Base-by-base conservation (phyloP, 2,888 invertebrate genomes). In the Griposia aprilina region DNA sequence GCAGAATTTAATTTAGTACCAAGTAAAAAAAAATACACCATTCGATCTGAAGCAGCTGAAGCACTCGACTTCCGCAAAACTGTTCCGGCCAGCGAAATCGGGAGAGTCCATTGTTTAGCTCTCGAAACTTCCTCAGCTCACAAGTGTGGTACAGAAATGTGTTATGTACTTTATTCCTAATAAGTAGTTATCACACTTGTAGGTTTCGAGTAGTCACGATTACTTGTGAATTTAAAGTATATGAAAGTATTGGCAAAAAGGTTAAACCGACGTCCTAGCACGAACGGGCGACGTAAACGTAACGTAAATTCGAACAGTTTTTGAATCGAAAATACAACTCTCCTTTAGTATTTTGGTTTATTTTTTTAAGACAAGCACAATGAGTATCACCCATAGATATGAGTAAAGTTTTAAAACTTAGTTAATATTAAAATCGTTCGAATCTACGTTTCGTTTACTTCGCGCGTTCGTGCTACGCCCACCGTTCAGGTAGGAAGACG, bases 31-130 rank as follows among this genome's bases (percentile, higher is more conserved):
- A 77, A 70, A 41, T 41, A 36, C 41, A 66, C 36, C n/a, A 41
- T 72, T 62, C 55, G 41, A 36, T 36, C 30, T 36, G 30, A 62
- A 52, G 69, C 63, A 83, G 67, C 78, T 59, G 41, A 76, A 87
- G 52, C 72, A 67, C 74, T 78, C 57, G 76, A 86, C 87, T 83
- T 76, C 67, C 63, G 76, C 17, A 50, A 71, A 87, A 80, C 59
- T 75, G 75, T 87, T 70, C 79, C 36, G 55, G 66, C 73, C 52
- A 76, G 75, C 76, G 48, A 75, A 80, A 75, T 76, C 72, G 26
- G 17, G 76, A 73, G 76, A 68, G 67, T 50, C 81, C 50, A 83
- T 83, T 86, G 85, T 87, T 81, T 65, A 41, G 67, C 73, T 68
- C 73, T 84, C 68, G 52, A 77, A 86, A 84, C 75, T 86, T 77